Conservation (phyloP, 2,888 invertebrate species). For the Agriopis leucophaearia region DNA sequence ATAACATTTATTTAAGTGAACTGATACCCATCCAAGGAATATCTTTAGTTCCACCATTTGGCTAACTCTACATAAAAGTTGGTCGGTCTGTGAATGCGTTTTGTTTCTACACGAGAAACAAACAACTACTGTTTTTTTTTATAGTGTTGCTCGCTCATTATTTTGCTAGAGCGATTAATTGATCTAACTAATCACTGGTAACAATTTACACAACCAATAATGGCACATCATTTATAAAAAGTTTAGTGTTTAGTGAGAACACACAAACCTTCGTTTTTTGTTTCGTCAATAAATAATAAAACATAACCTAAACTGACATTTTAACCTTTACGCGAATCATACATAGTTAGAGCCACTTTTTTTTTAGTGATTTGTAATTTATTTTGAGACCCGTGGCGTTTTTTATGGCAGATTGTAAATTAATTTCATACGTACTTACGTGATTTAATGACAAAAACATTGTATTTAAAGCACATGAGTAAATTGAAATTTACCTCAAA, state of each 20-base stretch:
- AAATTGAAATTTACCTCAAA: too few relatives aligned
- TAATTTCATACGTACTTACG: too few relatives aligned
- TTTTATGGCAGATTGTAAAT: background rate
- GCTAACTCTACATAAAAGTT: background rate
- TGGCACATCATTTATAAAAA: constrained; percentile 26
- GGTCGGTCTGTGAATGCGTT: background rate
- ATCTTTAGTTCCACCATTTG: background rate
- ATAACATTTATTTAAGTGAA: background rate
- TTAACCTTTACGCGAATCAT: constrained; percentile 21
- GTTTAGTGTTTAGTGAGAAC: constrained; percentile 36
- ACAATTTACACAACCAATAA: background rate
- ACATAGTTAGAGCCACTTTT: background rate
- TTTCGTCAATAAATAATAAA: background rate
- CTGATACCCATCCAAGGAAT: background rate
- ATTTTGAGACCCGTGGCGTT: background rate
- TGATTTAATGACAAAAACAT: too few relatives aligned
- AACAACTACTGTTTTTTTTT: constrained; percentile 2
- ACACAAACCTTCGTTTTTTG: constrained; percentile 34
- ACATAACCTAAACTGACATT: constrained; percentile 6
- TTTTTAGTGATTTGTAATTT: constrained; percentile 2
- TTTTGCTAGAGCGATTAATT: constrained; percentile 1
- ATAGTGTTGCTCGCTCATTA: constrained; percentile 8
- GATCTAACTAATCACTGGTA: constrained; percentile 21
- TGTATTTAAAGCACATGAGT: too few relatives aligned
- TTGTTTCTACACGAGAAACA: background rate